Evolutionary conservation across 1,140 invertebrate species (phyloP).

Genomic region (Conus ventricosus): DNA sequence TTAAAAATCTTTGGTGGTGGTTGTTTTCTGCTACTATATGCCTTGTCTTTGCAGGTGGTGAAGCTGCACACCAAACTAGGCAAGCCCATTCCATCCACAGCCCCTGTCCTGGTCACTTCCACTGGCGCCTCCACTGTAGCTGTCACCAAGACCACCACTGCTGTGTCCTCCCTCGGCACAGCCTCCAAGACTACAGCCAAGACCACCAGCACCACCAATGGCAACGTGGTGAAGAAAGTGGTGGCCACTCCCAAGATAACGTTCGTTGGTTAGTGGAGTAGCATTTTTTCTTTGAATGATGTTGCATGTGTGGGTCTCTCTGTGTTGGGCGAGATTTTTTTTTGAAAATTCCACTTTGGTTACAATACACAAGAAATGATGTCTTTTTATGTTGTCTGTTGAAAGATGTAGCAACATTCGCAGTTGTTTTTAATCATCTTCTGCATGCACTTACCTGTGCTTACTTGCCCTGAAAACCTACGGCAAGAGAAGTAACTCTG

Average conservation of each 20-base stretch:
- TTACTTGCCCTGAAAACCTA: too few relatives aligned
- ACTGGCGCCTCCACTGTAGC: constrained; percentile 47
- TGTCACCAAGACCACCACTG: constrained; percentile 50
- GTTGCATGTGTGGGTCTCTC: too few relatives aligned
- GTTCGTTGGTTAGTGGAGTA: constrained; percentile 83
- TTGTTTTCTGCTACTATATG: not conserved
- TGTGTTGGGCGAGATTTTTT: too few relatives aligned
- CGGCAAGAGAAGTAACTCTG: too few relatives aligned
- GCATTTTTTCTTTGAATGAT: too few relatives aligned
- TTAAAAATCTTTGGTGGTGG: not conserved
- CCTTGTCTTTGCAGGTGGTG: constrained; percentile 80
- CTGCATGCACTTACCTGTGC: too few relatives aligned
- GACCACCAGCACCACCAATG: constrained; percentile 44
- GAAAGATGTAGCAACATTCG: too few relatives aligned
- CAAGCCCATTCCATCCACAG: constrained; percentile 96
- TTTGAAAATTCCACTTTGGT: too few relatives aligned
- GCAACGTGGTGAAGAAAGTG: constrained; percentile 75
- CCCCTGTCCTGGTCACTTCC: constrained; percentile 82
- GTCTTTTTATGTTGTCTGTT: too few relatives aligned
- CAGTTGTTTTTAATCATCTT: too few relatives aligned
- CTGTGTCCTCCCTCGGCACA: constrained; percentile 34
- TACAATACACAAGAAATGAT: too few relatives aligned
- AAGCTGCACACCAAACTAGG: constrained; percentile 97
- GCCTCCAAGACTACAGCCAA: constrained; percentile 47
- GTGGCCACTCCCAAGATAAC: constrained; percentile 90